phyloP scores from a whole-genome alignment of 1,140 invertebrate species.

The Mizuhopecten yessoensis region DNA sequence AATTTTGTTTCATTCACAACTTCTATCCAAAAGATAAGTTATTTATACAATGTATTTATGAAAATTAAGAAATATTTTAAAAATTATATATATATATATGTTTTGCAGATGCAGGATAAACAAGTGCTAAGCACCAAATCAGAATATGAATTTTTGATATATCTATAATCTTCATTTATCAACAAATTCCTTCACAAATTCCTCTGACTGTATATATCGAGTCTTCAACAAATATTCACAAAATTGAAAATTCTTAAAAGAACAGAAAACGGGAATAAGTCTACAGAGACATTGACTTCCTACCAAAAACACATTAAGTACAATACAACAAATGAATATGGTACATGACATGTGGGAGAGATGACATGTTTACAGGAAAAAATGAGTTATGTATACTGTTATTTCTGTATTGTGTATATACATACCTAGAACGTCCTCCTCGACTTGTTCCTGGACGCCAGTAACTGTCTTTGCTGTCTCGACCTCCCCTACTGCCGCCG shows the following conservation, averaged over 20 bases:
- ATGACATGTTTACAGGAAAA: not conserved
- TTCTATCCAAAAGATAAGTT: not conserved
- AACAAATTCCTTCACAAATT: not conserved
- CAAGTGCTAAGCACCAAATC: not conserved
- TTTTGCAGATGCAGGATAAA: too few species aligned
- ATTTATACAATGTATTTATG: not conserved
- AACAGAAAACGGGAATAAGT: not conserved
- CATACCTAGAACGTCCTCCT: not conserved
- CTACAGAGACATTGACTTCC: not conserved
- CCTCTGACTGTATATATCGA: too few species aligned
- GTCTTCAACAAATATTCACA: not conserved
- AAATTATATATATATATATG: too few species aligned
- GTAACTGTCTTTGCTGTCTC: conserved; percentile 51
- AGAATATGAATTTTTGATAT: not conserved
- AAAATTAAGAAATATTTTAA: not conserved
- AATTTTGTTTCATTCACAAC: not conserved
- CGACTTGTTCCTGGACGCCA: conserved; percentile 29
- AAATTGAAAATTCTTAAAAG: not conserved
- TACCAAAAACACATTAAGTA: not conserved
- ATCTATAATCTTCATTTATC: not conserved
- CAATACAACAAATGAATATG: not conserved
- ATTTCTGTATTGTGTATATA: not conserved
- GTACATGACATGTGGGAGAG: not conserved
- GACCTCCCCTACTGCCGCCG: conserved; percentile 82
- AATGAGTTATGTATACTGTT: not conserved